Evolutionary conservation across 2,113 vertebrate species (phyloP).

Genomic region (Platycercus adscitus): DNA sequence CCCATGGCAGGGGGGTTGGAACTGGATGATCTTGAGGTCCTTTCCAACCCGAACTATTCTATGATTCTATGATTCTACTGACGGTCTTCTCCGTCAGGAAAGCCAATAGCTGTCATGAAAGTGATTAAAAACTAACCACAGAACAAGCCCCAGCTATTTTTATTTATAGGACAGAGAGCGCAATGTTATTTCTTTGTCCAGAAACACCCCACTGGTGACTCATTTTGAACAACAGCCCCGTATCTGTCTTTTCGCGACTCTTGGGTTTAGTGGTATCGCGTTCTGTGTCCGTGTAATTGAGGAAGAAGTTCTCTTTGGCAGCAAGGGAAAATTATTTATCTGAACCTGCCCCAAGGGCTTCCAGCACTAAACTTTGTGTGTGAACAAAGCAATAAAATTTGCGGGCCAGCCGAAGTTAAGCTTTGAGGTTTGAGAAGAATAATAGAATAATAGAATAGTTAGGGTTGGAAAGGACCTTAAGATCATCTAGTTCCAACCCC

Average conservation of each 20-base stretch:
- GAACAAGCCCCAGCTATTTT: not conserved
- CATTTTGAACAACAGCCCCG: not conserved
- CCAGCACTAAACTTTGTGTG: slow-evolving; percentile 5
- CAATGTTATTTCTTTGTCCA: not conserved
- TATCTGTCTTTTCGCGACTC: not conserved
- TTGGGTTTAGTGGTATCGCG: slow-evolving; percentile 2
- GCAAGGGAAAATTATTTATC: slow-evolving; percentile 2
- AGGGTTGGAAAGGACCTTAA: too few relatives aligned
- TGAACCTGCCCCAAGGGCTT: not conserved
- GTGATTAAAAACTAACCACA: not conserved
- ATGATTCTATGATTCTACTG: too few relatives aligned
- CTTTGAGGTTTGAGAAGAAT: slow-evolving; percentile 13
- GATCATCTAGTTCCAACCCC: too few relatives aligned
- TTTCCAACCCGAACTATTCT: too few relatives aligned
- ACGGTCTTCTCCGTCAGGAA: not conserved
- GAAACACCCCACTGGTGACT: not conserved
- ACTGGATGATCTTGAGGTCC: too few relatives aligned
- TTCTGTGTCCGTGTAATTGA: not conserved
- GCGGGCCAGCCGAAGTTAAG: slow-evolving; percentile 15
- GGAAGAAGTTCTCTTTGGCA: not conserved
- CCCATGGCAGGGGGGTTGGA: too few relatives aligned
- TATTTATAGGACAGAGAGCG: not conserved
- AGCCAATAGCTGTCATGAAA: not conserved
- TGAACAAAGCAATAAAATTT: slow-evolving; percentile 55
- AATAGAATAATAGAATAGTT: too few relatives aligned